phyloP scores from a whole-genome alignment of 2,113 vertebrate genomes.

The Neodon shergylaensis region DNA sequence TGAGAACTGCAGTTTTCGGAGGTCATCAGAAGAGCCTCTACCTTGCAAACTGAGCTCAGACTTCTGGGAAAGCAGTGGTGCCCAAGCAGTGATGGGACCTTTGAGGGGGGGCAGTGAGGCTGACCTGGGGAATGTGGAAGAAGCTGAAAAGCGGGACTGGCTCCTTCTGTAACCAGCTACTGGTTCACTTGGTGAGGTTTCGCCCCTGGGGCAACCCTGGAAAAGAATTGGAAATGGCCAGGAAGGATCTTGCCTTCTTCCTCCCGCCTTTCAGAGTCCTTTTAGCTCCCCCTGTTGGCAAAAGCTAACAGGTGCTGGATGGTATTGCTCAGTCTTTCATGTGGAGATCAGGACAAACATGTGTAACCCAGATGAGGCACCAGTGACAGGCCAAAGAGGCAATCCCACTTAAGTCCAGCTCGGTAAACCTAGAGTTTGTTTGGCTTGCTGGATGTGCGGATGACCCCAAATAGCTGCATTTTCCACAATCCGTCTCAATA shows the following conservation, averaged over 20 bases:
- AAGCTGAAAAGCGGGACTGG: neutral
- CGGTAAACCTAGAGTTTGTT: neutral
- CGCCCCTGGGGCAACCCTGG: neutral
- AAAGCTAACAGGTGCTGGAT: neutral
- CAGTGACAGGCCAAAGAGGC: neutral
- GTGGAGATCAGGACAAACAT: neutral
- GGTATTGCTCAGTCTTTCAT: neutral
- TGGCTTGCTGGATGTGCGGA: neutral
- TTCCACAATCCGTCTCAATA: neutral
- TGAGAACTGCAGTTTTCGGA: neutral
- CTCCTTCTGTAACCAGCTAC: neutral
- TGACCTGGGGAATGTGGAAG: neutral
- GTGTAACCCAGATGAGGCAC: neutral
- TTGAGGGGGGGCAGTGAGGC: neutral
- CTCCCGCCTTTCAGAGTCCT: neutral
- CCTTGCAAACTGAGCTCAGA: neutral
- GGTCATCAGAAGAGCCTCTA: neutral
- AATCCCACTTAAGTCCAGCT: too few species aligned
- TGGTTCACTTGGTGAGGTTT: neutral
- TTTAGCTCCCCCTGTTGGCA: neutral
- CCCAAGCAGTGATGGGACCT: too few species aligned
- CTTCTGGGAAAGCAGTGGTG: neutral
- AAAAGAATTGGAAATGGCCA: neutral
- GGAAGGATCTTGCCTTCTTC: neutral
- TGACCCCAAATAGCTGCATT: neutral